Conservation (phyloP, 2,888 invertebrate genomes). For the Uloborus plumipes region DNA sequence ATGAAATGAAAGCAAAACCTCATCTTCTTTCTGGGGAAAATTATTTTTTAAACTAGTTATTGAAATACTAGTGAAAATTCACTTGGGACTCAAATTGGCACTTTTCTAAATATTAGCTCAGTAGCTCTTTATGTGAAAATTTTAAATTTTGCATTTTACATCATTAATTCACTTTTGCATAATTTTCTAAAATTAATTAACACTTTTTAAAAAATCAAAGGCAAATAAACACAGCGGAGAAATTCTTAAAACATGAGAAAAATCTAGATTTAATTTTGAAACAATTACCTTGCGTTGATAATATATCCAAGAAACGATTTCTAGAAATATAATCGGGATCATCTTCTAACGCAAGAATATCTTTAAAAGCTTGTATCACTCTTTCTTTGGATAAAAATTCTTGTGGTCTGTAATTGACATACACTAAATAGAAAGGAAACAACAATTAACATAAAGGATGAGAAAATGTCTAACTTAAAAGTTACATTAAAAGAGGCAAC, state of each 20-base stretch:
- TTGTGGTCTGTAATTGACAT: conserved; percentile 41
- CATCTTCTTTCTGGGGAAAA: no score
- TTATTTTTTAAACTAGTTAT: no score
- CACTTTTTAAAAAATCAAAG: background rate
- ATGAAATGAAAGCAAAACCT: no score
- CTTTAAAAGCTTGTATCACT: conserved; percentile 33
- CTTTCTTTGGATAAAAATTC: conserved; percentile 26
- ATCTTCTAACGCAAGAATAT: conserved; percentile 23
- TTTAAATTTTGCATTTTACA: no score
- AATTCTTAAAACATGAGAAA: no score
- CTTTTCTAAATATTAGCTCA: no score
- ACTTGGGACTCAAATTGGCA: no score
- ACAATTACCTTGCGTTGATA: conserved; percentile 30
- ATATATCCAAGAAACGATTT: conserved; percentile 22
- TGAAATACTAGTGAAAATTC: no score
- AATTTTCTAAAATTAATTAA: no score
- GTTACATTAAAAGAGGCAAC: background rate
- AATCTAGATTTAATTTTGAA: background rate
- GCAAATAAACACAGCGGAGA: background rate
- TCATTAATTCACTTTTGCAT: no score
- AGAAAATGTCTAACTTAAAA: background rate
- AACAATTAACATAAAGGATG: background rate
- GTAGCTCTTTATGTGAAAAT: no score
- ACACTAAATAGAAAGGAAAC: conserved; percentile 13
- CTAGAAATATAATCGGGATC: conserved; percentile 37